Base-by-base conservation (phyloP, 2,113 vertebrate species). In the Corythornis cristatus region DNA sequence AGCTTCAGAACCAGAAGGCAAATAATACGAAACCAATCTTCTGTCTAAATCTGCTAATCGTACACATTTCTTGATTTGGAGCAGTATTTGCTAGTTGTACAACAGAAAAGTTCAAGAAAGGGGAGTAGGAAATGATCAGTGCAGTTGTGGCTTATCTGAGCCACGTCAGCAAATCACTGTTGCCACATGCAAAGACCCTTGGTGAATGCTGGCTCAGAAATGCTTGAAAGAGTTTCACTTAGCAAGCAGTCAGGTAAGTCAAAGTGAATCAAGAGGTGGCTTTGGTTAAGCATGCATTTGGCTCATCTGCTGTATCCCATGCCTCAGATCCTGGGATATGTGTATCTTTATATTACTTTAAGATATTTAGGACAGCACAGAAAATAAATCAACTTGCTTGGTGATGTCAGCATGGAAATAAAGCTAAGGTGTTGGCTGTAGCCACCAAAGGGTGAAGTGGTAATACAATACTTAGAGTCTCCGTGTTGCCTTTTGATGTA, bases 301-400 rank as follows among this genome's bases (percentile, higher is more conserved):
- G 42, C 61, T 89, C 64, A n/a, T 74, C 67, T 77, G 19, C 53
- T 86, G 31, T 42, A 71, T 61, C 61, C 68, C n/a, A 5, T 83
- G 82, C 64, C 40, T 88, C 65, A 48, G 43, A 74, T 80, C 66
- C 46, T 35, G n/a, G 67, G 72, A 88, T 57, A 71, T 6, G 20
- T 23, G 3, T 74, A 67, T 86, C 58, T 96, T 50, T 37, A 37
- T 37, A 37, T 37, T 37, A 37, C 9, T 37, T 37, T 37, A 37
- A 37, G 37, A 37, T 37, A 37, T 50, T 89, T 91, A 88, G 83
- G 90, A 56, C 50, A 78, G 65, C 21, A 42, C 14, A 51, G 62
- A 95, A 94, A 81, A 94, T 89, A 93, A 89, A 95, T 89, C 94
- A 91, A 67, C 42, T 57, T 73, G 54, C 58, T 74, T 66, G 62